phyloP scores from a whole-genome alignment of 2,797 vertebrate genomes.

The Pseudochaenichthys georgianus region DNA sequence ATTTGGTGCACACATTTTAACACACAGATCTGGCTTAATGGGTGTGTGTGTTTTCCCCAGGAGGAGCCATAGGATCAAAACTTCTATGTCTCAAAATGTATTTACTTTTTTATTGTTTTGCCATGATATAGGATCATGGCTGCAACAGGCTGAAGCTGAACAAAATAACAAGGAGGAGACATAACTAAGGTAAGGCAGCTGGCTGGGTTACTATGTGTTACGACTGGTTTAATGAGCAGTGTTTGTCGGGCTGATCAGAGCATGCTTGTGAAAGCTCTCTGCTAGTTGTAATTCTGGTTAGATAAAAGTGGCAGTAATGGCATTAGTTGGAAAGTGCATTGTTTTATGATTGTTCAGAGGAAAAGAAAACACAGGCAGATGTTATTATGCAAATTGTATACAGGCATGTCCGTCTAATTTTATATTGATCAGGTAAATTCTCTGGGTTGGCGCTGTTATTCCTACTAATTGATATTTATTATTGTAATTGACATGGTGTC shows the following conservation, averaged over 20 bases:
- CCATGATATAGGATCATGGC: neutral
- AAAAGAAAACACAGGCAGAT: neutral
- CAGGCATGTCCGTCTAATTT: neutral
- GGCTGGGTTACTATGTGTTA: constrained; percentile 15
- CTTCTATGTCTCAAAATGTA: neutral
- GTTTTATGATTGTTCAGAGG: neutral
- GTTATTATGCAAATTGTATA: neutral
- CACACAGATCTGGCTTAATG: neutral
- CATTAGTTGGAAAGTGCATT: constrained; percentile 15
- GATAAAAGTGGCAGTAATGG: constrained; percentile 13
- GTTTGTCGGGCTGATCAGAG: constrained; percentile 1
- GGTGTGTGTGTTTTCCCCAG: neutral
- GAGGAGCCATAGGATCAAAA: neutral
- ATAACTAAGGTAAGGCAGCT: constrained; percentile 15
- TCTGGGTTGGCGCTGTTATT: neutral
- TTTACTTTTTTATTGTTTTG: neutral
- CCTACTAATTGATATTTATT: neutral
- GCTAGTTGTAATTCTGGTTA: constrained; percentile 17
- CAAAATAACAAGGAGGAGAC: neutral
- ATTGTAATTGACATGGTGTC: constrained; percentile 1
- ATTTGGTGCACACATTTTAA: neutral
- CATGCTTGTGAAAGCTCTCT: constrained; percentile 11
- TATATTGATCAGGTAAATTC: constrained; percentile 10
- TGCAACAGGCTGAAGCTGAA: neutral
- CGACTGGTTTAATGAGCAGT: constrained; percentile 13